Evolutionary conservation across 2,888 invertebrate species (phyloP).

Genomic region (Augochlorella aurata): DNA sequence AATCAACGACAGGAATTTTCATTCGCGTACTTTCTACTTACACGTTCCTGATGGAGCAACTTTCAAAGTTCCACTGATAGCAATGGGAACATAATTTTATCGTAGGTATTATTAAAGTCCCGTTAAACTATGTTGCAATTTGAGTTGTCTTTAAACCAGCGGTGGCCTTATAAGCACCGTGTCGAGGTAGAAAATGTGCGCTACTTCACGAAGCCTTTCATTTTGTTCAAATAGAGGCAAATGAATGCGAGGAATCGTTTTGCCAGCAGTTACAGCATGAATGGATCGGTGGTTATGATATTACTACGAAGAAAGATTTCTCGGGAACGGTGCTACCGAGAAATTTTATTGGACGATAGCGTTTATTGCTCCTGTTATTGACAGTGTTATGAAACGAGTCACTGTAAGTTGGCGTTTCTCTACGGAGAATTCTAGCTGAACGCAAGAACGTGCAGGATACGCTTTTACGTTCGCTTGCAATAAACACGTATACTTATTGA

Average conservation of each 20-base stretch:
- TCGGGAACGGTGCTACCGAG: constrained; percentile 11
- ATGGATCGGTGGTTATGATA: constrained; percentile 18
- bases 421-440: constrained; percentile 3
- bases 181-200: not conserved
- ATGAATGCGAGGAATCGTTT: constrained; percentile 11
- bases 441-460: constrained; percentile 4
- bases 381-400: constrained; percentile 38
- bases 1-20: no score
- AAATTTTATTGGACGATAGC: constrained; percentile 35
- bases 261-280: constrained; percentile 7
- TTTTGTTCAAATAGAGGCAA: not conserved
- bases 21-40: not conserved
- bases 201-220: not conserved
- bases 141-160: not conserved
- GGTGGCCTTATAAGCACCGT: not conserved
- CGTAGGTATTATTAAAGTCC: not conserved
- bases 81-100: not conserved
- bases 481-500: not conserved
- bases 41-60: not conserved
- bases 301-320: constrained; percentile 19
- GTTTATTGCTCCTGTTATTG: constrained; percentile 30
- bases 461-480: not conserved
- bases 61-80: not conserved
- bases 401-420: constrained; percentile 12
- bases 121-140: not conserved